Base-by-base conservation (phyloP, 2,797 vertebrate species). In the Onychomys arenicola region DNA sequence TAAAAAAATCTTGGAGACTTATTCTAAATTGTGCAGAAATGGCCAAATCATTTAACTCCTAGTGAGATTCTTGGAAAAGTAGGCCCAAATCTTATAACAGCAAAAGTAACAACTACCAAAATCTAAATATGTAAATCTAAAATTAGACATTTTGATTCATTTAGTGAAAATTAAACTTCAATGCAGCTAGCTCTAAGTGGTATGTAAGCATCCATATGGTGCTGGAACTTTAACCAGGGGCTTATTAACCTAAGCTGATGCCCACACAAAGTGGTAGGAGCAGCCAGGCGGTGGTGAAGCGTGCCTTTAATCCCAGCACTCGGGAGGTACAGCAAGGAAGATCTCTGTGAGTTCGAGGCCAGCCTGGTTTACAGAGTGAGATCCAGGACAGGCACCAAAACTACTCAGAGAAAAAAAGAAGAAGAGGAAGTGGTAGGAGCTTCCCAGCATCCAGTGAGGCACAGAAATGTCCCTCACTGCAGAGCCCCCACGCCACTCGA, bases 11-110 rank as follows among this genome's bases (percentile, higher is more conserved):
- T 59, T 73, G 11, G 37, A 16, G 34, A 95, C 67, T 90, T 82
- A 55, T 57, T 63, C 40, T 84, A 91, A 88, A 75, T 89, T 91
- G 73, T 25, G 2, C 40, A 88, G 63, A 93, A 97, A 94, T 12
- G 71, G 55, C 14, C 71, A 89, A 92, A 67, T 6, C 0, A 75
- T 19, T 75, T 86, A 12, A 94, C 19, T 84, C 77, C 40, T 12
- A 17, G 27, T 21, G 59, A 88, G 37, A 23, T 67, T 76, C 19
- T 40, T 90, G 16, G 34, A 83, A 86, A 93, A 95, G 27, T 13
- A 89, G 77, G 90, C 16, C 65, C 21, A 92, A 65, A 49, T 84
- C n/a, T 59, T 52, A 71, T 75, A 89, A 76, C 29, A 49, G 67
- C 6, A 55, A 17, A 89, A 95, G 52, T 77, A 57, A 77, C 16